Base-by-base conservation (phyloP, 2,888 invertebrate species). In the Ethmia dodecea region DNA sequence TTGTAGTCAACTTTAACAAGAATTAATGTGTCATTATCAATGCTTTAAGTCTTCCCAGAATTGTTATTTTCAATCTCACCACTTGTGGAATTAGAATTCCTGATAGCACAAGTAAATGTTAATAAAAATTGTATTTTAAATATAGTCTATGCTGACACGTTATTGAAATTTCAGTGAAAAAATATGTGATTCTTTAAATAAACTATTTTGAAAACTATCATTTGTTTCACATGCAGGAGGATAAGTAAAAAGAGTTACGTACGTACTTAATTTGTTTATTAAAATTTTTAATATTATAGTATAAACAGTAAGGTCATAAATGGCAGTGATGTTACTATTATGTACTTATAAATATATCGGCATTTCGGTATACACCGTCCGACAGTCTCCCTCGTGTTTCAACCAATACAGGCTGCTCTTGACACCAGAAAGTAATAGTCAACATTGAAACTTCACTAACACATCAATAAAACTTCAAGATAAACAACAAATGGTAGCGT, bases 251-350 rank as follows among this genome's bases (percentile, higher is more conserved):
- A 42, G 55, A 55, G n/a, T n/a, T n/a, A n/a, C n/a, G n/a, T n/a
- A n/a, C n/a, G n/a, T n/a, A 46, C 13, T 38, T 35, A n/a, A n/a
- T n/a, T 43, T 46, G 45, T 61, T 61, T 66, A 63, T 70, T 60
- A 80, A 76, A 77, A 83, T 72, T 76, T n/a, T 55, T 78, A 75
- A 67, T 74, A 74, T 79, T 80, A 83, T 65, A 78, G 71, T 81
- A 83, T 77, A 84, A 81, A 84, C 81, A 78, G 79, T 84, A 84
- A 81, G 81, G 83, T 81, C 83, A 74, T 81, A 84, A 71, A 84
- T 84, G 84, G 84, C 84, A 86, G 84, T 86, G 84, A 79, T 81
- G 81, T 77, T 74, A 71, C 61, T 56, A 66, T 56, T 18, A 18
- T 71, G 77, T 79, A 77, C 71, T 77, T 79, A 79, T 56, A 70